A percentile compares a stretch with the other conserved stretches of the same genome.
Conservation (phyloP, 1,140 invertebrate species). For the Drosophila kohkoa region DNA sequence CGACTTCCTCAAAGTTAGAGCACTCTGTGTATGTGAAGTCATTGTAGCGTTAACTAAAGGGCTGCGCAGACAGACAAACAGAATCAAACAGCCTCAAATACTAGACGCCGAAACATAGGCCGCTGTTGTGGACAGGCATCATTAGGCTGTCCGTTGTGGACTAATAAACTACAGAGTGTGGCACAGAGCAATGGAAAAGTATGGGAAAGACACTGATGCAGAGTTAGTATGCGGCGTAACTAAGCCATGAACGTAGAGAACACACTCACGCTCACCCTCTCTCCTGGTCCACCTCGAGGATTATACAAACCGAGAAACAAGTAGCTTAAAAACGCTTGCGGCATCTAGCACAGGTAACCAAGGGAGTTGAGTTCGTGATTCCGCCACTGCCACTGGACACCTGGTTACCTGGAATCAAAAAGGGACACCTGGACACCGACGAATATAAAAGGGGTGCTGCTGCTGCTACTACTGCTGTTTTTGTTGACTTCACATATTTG, state of each 20-base stretch:
- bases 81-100: conserved; percentile 59
- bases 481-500: conserved; percentile 78
- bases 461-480: conserved; percentile 15
- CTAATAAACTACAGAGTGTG: conserved; percentile 70
- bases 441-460: conserved; percentile 1
- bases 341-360: conserved; percentile 50
- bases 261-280: neutral
- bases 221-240: conserved; percentile 31
- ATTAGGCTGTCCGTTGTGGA: conserved; percentile 61
- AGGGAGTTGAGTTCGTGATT: conserved; percentile 20
- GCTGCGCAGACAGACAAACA: conserved; percentile 21
- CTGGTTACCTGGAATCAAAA: conserved; percentile 21
- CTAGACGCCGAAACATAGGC: conserved; percentile 34
- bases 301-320: conserved; percentile 81
- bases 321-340: conserved; percentile 72
- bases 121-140: conserved; percentile 67
- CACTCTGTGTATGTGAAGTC: conserved; percentile 30
- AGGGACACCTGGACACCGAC: neutral
- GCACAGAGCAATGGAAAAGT: neutral
- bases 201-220: conserved; percentile 1
- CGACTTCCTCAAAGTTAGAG: neutral
- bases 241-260: conserved; percentile 49
- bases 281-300: conserved; percentile 46
- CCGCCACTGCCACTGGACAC: conserved; percentile 25
- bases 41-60: conserved; percentile 69